Evolutionary conservation across 2,797 vertebrate genomes (phyloP).

Genomic region (Nasua narica): DNA sequence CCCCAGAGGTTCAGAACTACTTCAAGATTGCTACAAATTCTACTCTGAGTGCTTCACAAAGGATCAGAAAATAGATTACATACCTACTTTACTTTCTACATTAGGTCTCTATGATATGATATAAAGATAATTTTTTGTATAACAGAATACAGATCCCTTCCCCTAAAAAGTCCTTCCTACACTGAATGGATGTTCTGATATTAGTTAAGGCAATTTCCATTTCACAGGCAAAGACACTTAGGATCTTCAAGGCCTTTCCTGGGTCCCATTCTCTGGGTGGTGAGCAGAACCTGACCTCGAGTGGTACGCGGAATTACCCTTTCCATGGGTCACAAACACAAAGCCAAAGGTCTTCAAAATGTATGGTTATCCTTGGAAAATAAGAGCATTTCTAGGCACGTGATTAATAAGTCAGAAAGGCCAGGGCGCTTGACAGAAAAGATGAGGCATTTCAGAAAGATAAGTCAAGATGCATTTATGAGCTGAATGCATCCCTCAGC

Average conservation of each 20-base stretch:
- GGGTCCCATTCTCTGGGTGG: background rate
- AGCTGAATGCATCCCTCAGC: slow-evolving; percentile 53
- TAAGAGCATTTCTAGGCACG: background rate
- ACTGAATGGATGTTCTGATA: background rate
- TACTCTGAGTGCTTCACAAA: background rate
- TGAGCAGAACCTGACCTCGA: background rate
- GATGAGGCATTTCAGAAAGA: slow-evolving; percentile 64
- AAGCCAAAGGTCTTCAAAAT: background rate
- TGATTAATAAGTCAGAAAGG: slow-evolving; percentile 35
- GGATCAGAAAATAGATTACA: background rate
- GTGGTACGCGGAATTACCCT: background rate
- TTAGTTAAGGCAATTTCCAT: background rate
- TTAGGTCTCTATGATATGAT: background rate
- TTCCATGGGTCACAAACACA: background rate
- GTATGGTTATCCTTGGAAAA: background rate
- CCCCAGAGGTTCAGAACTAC: background rate
- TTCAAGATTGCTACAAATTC: background rate
- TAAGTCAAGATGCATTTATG: slow-evolving; percentile 67
- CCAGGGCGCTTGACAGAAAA: background rate
- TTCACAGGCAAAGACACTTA: background rate
- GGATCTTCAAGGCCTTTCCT: background rate
- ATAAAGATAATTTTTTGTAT: background rate
- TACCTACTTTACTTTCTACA: background rate
- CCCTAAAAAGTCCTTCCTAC: background rate
- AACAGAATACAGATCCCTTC: background rate